Conservation (phyloP, 2,797 vertebrate genomes). For the Danio albolineatus region DNA sequence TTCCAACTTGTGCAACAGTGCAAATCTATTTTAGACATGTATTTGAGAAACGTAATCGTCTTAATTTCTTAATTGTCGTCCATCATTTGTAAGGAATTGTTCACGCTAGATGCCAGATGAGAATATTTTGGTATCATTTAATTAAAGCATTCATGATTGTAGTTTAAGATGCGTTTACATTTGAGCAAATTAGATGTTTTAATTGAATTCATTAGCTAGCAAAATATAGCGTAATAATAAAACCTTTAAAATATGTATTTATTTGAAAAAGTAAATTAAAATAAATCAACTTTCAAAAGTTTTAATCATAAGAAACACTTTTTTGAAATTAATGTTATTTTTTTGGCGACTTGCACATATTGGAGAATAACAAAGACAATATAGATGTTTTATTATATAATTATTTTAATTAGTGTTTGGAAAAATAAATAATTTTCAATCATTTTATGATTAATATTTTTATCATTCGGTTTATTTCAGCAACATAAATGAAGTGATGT, state of each 20-base stretch:
- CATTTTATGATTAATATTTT: neutral
- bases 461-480: neutral
- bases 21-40: no score
- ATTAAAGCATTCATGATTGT: neutral
- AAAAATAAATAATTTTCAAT: neutral
- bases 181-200: neutral
- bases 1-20: neutral
- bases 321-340: neutral
- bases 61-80: neutral
- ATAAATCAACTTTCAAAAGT: no score
- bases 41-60: neutral
- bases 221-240: conserved; percentile 6
- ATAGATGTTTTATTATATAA: neutral
- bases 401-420: neutral
- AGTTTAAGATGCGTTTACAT: neutral
- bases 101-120: neutral
- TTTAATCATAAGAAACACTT: neutral
- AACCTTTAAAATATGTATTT: neutral
- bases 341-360: neutral
- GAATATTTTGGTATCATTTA: neutral
- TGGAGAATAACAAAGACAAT: neutral
- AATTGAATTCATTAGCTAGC: neutral
- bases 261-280: neutral
- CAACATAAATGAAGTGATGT: neutral
- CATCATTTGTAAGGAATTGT: neutral